These are phyloP conservation scores for Mycalesis mineus DNA, from an alignment of 2,888 invertebrate genomes.

Conservation along the genomic window DNA sequence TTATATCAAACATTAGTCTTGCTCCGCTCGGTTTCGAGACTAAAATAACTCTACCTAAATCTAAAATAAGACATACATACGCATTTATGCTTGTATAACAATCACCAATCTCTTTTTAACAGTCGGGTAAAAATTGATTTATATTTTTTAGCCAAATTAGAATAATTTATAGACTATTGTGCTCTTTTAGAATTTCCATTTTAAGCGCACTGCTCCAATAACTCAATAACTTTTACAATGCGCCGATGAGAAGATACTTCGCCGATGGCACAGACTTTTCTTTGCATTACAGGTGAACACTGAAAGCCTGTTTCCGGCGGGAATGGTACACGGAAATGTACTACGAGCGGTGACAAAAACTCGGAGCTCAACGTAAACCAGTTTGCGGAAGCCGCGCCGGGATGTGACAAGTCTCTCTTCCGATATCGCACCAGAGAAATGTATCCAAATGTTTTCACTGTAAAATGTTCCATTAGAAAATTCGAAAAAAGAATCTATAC, in stretches of 20 bases:
- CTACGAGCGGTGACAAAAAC: constrained; percentile 57
- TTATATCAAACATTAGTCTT: too few relatives aligned
- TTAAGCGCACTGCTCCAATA: not conserved
- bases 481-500: constrained; percentile 19
- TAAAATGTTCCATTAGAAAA: constrained; percentile 17
- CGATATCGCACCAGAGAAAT: constrained; percentile 21
- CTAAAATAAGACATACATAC: too few relatives aligned
- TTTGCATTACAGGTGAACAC: constrained; percentile 47
- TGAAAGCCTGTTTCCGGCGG: constrained; percentile 61
- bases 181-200: not conserved
- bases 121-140: too few relatives aligned
- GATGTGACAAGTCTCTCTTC: constrained; percentile 29
- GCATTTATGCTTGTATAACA: too few relatives aligned
- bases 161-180: too few relatives aligned
- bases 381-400: constrained; percentile 44
- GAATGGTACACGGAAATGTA: constrained; percentile 65
- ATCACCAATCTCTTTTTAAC: too few relatives aligned
- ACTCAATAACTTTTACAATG: constrained; percentile 4
- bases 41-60: too few relatives aligned
- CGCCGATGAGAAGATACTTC: constrained; percentile 11
- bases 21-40: too few relatives aligned
- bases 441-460: constrained; percentile 15
- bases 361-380: constrained; percentile 48
- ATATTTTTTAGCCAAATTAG: too few relatives aligned
- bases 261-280: constrained; percentile 13